Conservation (phyloP, 2,797 vertebrate genomes). For the Dryobates pubescens region DNA sequence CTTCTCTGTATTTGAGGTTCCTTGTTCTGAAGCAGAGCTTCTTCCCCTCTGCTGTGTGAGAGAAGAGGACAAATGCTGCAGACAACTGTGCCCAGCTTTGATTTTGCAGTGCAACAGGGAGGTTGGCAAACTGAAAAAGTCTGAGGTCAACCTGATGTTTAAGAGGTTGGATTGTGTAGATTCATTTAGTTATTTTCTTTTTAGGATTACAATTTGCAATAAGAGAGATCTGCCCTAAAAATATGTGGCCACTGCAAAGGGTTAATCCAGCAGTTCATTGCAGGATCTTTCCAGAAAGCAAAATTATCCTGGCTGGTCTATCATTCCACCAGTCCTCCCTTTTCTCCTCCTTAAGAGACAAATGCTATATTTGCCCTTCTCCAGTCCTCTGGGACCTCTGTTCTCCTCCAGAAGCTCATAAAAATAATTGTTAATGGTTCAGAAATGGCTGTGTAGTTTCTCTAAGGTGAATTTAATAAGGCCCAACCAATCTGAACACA, state of each 20-base stretch:
- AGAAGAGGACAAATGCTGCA: neutral
- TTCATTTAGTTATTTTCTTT: neutral
- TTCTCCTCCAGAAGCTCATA: conserved; percentile 5
- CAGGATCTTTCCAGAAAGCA: neutral
- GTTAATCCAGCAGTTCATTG: neutral
- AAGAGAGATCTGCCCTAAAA: neutral
- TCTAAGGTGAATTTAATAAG: conserved; percentile 27
- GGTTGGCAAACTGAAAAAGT: neutral
- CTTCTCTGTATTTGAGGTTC: neutral
- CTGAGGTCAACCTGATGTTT: neutral
- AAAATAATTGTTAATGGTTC: conserved; percentile 17
- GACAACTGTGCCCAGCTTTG: neutral
- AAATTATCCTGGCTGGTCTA: neutral
- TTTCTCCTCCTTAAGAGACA: neutral
- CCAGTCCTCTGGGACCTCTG: neutral
- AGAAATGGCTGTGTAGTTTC: neutral
- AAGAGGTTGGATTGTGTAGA: neutral
- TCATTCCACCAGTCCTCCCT: neutral
- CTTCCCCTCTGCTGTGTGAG: neutral
- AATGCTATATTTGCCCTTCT: neutral
- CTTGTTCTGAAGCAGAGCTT: neutral
- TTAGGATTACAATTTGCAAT: neutral
- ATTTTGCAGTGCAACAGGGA: neutral
- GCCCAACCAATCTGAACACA: neutral
- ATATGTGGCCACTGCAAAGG: neutral